Evolutionary conservation across 2,888 invertebrate species (phyloP).

Genomic region (Chromoteleia sp.): DNA sequence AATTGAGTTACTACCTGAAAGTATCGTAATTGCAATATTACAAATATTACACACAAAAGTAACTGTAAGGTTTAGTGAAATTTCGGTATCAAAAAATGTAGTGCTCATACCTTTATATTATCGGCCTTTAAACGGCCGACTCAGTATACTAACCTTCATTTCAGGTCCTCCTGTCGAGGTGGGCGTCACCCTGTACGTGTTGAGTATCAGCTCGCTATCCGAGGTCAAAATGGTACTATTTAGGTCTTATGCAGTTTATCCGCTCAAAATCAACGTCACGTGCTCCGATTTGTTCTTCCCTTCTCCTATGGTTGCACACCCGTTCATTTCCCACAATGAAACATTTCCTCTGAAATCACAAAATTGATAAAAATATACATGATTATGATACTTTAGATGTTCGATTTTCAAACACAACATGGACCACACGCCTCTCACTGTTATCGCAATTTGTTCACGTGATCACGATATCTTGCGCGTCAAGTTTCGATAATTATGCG

Average conservation of each 20-base stretch:
- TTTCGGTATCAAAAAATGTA: slow-evolving; percentile 46
- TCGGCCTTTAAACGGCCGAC: slow-evolving; percentile 77
- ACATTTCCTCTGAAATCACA: slow-evolving; percentile 38
- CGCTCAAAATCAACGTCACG: slow-evolving; percentile 75
- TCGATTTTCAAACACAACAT: slow-evolving; percentile 49
- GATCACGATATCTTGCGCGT: slow-evolving; percentile 20
- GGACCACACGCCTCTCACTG: slow-evolving; percentile 30
- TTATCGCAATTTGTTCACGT: slow-evolving; percentile 38
- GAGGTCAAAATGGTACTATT: slow-evolving; percentile 92
- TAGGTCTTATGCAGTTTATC: slow-evolving; percentile 83
- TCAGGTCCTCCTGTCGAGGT: slow-evolving; percentile 92
- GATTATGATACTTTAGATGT: slow-evolving; percentile 36
- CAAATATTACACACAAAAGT: slow-evolving; percentile 32
- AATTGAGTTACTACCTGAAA: no score
- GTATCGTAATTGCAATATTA: slow-evolving; percentile 43
- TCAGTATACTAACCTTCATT: slow-evolving; percentile 85
- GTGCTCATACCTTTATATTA: slow-evolving; percentile 51
- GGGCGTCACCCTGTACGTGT: slow-evolving; percentile 93
- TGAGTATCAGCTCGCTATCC: slow-evolving; percentile 92
- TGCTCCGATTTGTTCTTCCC: slow-evolving; percentile 39
- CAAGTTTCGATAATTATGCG: slow-evolving; percentile 4
- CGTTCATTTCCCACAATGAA: slow-evolving; percentile 36
- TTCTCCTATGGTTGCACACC: slow-evolving; percentile 50
- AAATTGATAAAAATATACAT: slow-evolving; percentile 33
- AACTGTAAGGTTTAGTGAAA: slow-evolving; percentile 22